phyloP scores from a whole-genome alignment of 2,888 invertebrate species.

The Blomia tropicalis region DNA sequence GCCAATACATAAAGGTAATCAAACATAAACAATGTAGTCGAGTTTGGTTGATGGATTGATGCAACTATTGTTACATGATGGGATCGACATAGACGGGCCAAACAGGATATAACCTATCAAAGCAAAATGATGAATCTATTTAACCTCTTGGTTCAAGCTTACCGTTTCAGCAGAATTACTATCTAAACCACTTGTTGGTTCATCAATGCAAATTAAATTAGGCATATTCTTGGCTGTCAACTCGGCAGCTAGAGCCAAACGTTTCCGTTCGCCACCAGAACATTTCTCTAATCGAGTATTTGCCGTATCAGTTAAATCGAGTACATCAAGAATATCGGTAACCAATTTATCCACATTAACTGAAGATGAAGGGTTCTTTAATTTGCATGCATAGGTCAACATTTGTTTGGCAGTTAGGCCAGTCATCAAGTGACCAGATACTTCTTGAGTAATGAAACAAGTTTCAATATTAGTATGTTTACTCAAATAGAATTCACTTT shows the following conservation, averaged over 20 bases:
- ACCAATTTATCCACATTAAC: background rate
- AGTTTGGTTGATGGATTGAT: background rate
- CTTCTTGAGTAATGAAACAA: constrained; percentile 18
- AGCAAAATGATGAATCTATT: background rate
- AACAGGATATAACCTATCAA: background rate
- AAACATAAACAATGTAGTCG: background rate
- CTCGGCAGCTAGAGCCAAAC: constrained; percentile 7
- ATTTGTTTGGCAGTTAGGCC: constrained; percentile 15
- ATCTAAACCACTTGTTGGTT: constrained; percentile 1
- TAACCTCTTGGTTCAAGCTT: background rate
- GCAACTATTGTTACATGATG: background rate
- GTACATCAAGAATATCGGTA: background rate
- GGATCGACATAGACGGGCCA: background rate
- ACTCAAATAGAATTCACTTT: background rate
- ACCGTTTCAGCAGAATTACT: constrained; percentile 4
- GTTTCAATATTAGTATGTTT: background rate
- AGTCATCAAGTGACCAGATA: constrained; percentile 5
- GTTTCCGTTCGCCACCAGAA: constrained; percentile 14
- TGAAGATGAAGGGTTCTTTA: background rate
- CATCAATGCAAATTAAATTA: constrained; percentile 11
- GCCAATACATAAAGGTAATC: constrained; percentile 8
- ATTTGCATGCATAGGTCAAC: constrained; percentile 9
- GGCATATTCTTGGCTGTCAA: background rate
- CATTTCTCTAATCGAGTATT: background rate
- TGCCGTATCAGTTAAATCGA: background rate